Percentiles rank a stretch among this genome's conserved stretches.
These are phyloP conservation scores for Scaptomyza montana DNA, from an alignment of 1,140 invertebrate genomes.

Conservation along the genomic window DNA sequence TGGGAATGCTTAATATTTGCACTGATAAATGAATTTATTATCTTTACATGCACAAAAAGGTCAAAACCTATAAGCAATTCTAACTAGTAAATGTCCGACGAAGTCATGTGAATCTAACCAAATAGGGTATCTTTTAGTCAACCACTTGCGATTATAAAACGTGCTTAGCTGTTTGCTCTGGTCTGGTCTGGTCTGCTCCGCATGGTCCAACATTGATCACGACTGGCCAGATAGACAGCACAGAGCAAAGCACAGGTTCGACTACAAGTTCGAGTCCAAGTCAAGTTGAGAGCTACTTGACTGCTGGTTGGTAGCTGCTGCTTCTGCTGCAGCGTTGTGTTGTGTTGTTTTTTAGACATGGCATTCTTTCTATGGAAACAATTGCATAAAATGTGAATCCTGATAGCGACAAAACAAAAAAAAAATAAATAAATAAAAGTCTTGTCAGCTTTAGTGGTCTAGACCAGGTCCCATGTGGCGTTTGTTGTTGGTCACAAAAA, in stretches of 20 bases:
- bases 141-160: background rate
- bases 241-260: constrained; percentile 8
- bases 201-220: constrained; percentile 71
- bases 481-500: constrained; percentile 7
- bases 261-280: constrained; percentile 36
- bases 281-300: constrained; percentile 63
- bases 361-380: constrained; percentile 81
- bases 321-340: constrained; percentile 15
- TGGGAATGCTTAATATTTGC: no score
- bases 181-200: constrained; percentile 24
- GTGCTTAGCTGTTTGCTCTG: background rate
- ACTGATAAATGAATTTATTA: no score
- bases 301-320: constrained; percentile 35
- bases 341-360: constrained; percentile 63
- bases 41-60: no score
- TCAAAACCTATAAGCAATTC: no score
- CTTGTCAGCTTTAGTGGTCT: constrained; percentile 13
- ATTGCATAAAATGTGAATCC: constrained; percentile 81
- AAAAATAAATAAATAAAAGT: constrained; percentile 32
- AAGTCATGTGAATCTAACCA: no score
- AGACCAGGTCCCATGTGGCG: constrained; percentile 34
- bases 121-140: background rate
- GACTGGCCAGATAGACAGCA: constrained; percentile 66
- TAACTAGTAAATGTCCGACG: no score
- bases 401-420: constrained; percentile 66